These are phyloP conservation scores for Clarias batrachus DNA, from an alignment of 2,113 vertebrate species.

Conservation along the genomic window DNA sequence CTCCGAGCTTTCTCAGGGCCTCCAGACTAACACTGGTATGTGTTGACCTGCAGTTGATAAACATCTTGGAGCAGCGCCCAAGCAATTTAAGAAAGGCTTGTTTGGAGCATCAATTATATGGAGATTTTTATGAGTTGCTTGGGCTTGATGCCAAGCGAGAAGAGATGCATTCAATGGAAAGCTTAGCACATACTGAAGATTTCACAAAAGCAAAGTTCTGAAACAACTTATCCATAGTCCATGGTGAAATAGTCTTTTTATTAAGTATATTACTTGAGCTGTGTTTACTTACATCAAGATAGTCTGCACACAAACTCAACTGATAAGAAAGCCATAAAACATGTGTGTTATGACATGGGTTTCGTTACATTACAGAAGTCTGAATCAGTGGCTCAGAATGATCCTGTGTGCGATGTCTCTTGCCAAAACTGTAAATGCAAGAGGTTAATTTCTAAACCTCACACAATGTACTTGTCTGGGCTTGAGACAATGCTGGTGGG, in stretches of 20 bases:
- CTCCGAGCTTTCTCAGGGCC: constrained; percentile 34
- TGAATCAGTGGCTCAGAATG: constrained; percentile 49
- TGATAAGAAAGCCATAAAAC: constrained; percentile 58
- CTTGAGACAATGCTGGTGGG: constrained; percentile 65
- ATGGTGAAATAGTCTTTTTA: constrained; percentile 25
- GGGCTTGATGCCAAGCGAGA: constrained; percentile 51
- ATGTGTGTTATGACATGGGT: constrained; percentile 53
- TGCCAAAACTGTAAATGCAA: constrained; percentile 64
- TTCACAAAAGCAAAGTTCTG: constrained; percentile 31
- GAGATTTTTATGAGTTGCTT: constrained; percentile 59
- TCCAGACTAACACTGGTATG: constrained; percentile 50
- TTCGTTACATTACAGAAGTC: constrained; percentile 50
- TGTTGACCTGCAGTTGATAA: constrained; percentile 60
- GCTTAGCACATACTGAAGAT: constrained; percentile 23
- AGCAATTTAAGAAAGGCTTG: constrained; percentile 58
- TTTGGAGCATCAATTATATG: constrained; percentile 60
- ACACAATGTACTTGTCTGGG: constrained; percentile 67
- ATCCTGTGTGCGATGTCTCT: constrained; percentile 48
- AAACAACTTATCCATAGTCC: constrained; percentile 21
- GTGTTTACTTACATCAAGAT: constrained; percentile 53
- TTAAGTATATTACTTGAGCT: constrained; percentile 39
- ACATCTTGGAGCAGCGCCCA: constrained; percentile 60
- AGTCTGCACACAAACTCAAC: constrained; percentile 49
- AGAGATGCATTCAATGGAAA: constrained; percentile 40
- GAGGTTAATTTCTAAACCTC: constrained; percentile 70